Conservation (phyloP, 2,113 vertebrate species). For the Rousettus leschenaultii region DNA sequence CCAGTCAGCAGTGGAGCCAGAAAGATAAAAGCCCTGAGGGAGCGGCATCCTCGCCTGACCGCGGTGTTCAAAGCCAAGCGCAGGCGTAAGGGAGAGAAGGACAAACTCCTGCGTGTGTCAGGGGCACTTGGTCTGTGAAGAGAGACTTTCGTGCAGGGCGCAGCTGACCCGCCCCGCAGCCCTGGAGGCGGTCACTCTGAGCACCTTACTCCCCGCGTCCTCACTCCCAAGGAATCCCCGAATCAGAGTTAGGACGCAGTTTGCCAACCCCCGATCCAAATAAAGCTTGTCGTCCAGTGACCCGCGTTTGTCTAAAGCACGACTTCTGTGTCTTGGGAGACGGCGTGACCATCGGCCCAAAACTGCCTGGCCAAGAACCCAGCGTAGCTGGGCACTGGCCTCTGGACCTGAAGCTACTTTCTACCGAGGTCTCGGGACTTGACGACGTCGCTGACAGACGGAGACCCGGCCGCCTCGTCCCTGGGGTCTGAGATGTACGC, state of each 20-base stretch:
- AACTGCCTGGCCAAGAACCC: background rate
- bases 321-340: background rate
- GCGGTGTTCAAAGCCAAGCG: background rate
- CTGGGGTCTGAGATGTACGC: background rate
- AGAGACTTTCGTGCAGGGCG: fast-evolving
- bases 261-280: background rate
- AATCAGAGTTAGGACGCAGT: background rate
- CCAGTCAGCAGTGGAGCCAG: background rate
- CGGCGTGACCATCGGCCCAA: background rate
- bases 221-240: background rate
- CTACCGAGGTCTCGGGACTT: background rate
- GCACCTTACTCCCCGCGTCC: background rate
- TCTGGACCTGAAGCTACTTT: background rate
- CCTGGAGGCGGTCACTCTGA: background rate
- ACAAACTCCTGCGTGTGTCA: fast-evolving
- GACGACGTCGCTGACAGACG: background rate
- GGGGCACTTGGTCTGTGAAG: fast-evolving
- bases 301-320: background rate
- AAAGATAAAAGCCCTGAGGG: background rate
- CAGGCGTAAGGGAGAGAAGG: background rate
- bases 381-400: background rate
- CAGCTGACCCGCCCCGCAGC: fast-evolving
- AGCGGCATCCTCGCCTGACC: background rate
- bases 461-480: background rate
- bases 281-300: background rate